Percentiles rank a stretch among this genome's conserved stretches.
Evolutionary conservation across 2,113 vertebrate species (phyloP).

Genomic region (Gymnorhina tibicen): DNA sequence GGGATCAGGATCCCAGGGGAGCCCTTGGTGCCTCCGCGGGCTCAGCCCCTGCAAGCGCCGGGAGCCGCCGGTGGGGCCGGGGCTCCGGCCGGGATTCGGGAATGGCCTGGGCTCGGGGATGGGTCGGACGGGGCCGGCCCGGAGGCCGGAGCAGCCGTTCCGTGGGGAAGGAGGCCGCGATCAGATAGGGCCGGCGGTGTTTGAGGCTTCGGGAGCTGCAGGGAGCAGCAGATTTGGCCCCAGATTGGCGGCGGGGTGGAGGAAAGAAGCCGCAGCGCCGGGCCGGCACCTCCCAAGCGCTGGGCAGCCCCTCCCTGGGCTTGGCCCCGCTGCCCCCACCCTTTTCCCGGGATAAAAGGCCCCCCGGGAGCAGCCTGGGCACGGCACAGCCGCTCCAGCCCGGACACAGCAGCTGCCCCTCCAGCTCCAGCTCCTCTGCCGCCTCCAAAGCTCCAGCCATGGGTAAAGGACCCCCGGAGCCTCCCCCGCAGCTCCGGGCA

Average conservation of each 20-base stretch:
- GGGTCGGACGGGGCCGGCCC: neutral
- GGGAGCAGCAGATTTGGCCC: neutral
- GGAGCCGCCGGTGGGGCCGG: neutral
- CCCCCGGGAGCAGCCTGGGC: neutral
- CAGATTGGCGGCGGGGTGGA: neutral
- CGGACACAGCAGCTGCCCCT: neutral
- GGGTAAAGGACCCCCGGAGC: neutral
- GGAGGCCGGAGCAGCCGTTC: neutral
- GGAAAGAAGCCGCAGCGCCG: neutral
- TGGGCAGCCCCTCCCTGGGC: conserved; percentile 22
- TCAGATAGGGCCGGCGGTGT: neutral
- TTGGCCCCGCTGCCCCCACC: neutral
- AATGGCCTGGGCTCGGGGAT: neutral
- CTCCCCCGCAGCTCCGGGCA: neutral
- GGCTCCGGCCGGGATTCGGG: neutral
- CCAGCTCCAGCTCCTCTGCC: neutral
- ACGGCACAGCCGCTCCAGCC: neutral
- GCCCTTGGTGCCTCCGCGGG: neutral
- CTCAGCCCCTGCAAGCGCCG: neutral
- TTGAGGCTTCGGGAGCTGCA: neutral
- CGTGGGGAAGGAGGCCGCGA: neutral
- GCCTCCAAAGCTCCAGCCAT: neutral
- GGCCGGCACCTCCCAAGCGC: conserved; percentile 13
- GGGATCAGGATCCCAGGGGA: neutral
- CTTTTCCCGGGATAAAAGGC: neutral